Percentiles rank a stretch among this genome's conserved stretches.
Evolutionary conservation across 2,113 vertebrate species (phyloP).

Genomic region (Ursus arctos): DNA sequence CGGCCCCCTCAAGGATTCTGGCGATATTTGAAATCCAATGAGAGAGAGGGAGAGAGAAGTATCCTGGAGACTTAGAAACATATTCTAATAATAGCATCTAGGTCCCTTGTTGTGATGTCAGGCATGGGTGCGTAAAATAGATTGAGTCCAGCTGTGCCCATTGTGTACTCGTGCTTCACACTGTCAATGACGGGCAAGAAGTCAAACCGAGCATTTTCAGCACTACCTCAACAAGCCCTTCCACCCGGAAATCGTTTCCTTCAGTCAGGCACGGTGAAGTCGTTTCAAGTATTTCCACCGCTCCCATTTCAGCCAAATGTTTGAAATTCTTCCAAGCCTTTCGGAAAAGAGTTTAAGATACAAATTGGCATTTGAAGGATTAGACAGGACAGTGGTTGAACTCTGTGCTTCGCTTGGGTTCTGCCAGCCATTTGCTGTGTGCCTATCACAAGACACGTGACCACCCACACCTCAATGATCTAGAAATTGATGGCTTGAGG

Average conservation of each 20-base stretch:
- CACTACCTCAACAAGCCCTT: neutral
- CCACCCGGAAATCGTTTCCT: conserved; percentile 51
- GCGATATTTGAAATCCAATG: conserved; percentile 9
- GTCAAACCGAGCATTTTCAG: conserved; percentile 36
- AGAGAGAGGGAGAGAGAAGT: neutral
- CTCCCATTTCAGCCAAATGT: conserved; percentile 38
- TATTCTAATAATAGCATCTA: conserved; percentile 40
- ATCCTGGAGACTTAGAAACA: conserved; percentile 7
- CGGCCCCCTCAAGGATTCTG: conserved; percentile 44
- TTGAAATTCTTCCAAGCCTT: conserved; percentile 42
- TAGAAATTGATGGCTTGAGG: conserved; percentile 27
- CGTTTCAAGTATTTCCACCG: conserved; percentile 49
- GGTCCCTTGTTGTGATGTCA: conserved; percentile 46
- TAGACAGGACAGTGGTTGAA: neutral
- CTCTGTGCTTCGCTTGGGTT: neutral
- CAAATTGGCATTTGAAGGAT: conserved; percentile 45
- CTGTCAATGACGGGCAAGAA: conserved; percentile 28
- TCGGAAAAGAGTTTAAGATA: conserved; percentile 51
- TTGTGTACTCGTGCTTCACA: neutral
- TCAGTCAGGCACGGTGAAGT: conserved; percentile 46
- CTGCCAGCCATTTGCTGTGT: neutral
- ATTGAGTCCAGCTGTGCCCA: conserved; percentile 30
- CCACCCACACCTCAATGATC: neutral
- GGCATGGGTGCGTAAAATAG: conserved; percentile 65
- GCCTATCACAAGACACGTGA: neutral